Base-by-base conservation (phyloP, 2,797 vertebrate species). In the Heliangelus exortis region DNA sequence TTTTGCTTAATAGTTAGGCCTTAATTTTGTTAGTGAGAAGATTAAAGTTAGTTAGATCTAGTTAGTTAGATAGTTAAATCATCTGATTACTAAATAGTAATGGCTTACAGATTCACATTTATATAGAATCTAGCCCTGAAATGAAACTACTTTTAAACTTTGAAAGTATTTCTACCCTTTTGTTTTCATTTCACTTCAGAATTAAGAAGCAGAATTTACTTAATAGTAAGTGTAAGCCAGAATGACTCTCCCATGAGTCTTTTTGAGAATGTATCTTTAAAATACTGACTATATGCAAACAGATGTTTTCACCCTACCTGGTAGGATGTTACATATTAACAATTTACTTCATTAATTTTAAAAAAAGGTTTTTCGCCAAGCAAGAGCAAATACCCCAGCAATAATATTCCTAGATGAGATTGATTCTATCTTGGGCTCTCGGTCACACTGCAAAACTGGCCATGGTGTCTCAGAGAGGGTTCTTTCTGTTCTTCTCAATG, bases 391-490 rank as follows among this genome's bases (percentile, higher is more conserved):
- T 39, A 96, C 98, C 72, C 99, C 99, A 36, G 99, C 99, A 61
- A 97, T 99, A 89, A 97, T 99, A 89, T 99, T 99, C 97, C 97
- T 99, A 6, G 99, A 99, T 94, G 99, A 99, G 97, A 98, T 99
- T n/a, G 99, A 99, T 97, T 98, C 99, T 15, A 97, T 99, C 95
- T 82, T 99, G 91, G 99, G 99, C 36, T 98, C 98, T 10, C 98
- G 99, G 51, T 98, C 98, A 4, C 93, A 68, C 48, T 26, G 91
- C 85, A 96, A 88, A 76, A 59, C 91, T 6, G 92, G 97, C 20
- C 98, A 84, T 84, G 97, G 98, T 33, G 98, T 98, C 19, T 98
- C 99, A 51, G 98, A 99, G 6, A 96, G 98, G 39, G 97, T 99
- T 83, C 98, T 99, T 79, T 99, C 99, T 33, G 98, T 99, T 92